Evolutionary conservation across 2,113 vertebrate genomes (phyloP).

Genomic region (Gymnobelideus leadbeateri): DNA sequence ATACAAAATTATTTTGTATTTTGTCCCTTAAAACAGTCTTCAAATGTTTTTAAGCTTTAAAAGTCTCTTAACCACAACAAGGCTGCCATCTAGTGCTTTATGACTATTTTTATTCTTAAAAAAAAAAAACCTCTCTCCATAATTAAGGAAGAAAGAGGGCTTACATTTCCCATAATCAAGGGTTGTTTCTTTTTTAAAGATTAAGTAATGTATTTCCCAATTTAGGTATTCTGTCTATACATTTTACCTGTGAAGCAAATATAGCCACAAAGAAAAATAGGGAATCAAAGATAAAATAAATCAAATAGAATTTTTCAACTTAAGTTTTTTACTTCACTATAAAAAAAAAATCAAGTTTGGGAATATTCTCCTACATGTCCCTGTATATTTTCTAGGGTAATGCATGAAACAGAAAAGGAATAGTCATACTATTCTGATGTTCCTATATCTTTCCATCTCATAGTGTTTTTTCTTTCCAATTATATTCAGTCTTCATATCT

Average conservation of each 20-base stretch:
- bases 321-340: neutral
- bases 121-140: neutral
- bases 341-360: neutral
- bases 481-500: neutral
- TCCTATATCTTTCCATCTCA: neutral
- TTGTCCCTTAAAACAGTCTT: neutral
- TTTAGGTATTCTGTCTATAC: neutral
- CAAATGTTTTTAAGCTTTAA: neutral
- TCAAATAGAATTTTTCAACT: neutral
- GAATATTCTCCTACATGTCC: neutral
- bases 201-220: neutral
- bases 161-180: neutral
- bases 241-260: neutral
- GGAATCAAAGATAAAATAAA: neutral
- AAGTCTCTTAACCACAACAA: neutral
- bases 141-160: neutral
- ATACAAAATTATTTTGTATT: neutral
- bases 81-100: constrained; percentile 1
- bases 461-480: neutral
- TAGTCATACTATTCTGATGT: neutral
- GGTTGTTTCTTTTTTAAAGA: neutral
- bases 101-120: neutral
- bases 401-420: neutral
- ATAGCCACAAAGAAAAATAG: neutral
- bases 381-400: neutral